Base-by-base conservation (phyloP, 2,888 invertebrate species). In the Agriopis marginaria region DNA sequence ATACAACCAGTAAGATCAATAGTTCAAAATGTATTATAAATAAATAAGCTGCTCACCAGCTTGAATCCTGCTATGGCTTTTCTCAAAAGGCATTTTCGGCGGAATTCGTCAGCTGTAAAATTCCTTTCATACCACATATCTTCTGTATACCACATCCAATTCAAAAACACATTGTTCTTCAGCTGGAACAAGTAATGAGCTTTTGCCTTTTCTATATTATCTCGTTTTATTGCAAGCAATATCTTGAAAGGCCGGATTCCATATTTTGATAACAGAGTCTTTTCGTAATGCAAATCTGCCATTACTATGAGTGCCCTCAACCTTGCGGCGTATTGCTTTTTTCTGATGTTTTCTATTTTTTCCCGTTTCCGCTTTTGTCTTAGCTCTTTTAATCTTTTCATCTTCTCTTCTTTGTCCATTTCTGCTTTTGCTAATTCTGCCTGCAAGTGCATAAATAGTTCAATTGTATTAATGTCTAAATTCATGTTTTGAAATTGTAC, bases 401-500 rank as follows among this genome's bases (percentile, higher is more conserved):
- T 89, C 83, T 96, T 95, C 58, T 95, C 95, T 86, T 96, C 96
- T 81, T 96, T 96, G 68, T 96, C 95, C 86, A 95, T 89, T 84
- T 92, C 92, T 68, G 93, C 92, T 81, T 93, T 94, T 17, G 93
- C 91, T 74, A 94, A 70, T 77, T 93, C 93, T 55, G 89, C 90
- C 94, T 94, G 55, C 39, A 85, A 84, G 54, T 50, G 14, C 32
- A n/a, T 42, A 40, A 54, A 11, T 39, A 10, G 5, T 12, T 47
- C 5, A 11, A 12, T n/a, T 55, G n/a, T 40, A 42, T 55, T 9
- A 42, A 14, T 45, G 23, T 17, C 44, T 12, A 23, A 23, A 14
- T 14, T 42, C 14, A 9, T 42, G 7, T 1, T 42, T 3, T 32
- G 63, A 23, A 39, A 51, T 44, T 42, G 55, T 39, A 47, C 14